Evolutionary conservation across 2,797 vertebrate species (phyloP), one percentile per base, ranked within the genome.

Genomic region (Sebastes ruberrimus): DNA sequence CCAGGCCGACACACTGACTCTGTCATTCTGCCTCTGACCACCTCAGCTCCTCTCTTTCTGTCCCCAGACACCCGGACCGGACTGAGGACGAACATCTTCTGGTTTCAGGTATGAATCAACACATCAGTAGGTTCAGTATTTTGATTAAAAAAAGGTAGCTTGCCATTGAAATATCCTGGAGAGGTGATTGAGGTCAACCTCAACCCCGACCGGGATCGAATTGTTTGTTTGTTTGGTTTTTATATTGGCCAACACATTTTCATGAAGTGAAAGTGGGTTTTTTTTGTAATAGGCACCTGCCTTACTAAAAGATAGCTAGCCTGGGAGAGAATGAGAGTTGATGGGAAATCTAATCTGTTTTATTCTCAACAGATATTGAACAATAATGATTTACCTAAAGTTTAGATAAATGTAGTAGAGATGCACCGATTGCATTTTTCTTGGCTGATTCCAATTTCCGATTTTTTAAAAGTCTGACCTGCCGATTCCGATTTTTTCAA

Each of bases 91-190:
- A 59, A 75, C 42, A 46, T 7, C 16, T 46, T 46, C 16, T 46
- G 42, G 42, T 18, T 46, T 46, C 42, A 18, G 42, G 42, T 18
- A 46, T 18, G 42, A 18, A 46, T 18, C 33, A 57, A 11, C 59
- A 35, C 78, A 84, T 84, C 60, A 73, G 71, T 82, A 82, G 70
- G 67, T 76, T 84, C 71, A 63, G 66, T 82, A 84, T 82, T 18
- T 46, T 46, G 42, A 46, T 46, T 46, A 18, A 46, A 46, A 46
- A 46, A 46, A 46, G 42, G 42, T 46, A 46, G 16, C 3, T 46
- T 46, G 16, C 16, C 42, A 46, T 93, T 90, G 87, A 93, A 88
- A 88, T 52, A 30, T 70, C 52, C 60, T 10, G 2, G 20, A 25
- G 73, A 78, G 52, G 14, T 46, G 42, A 18, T 71, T 57, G 84